These are phyloP conservation scores for Aphidoletes aphidimyza DNA, from an alignment of 2,888 invertebrate genomes.

Conservation along the genomic window DNA sequence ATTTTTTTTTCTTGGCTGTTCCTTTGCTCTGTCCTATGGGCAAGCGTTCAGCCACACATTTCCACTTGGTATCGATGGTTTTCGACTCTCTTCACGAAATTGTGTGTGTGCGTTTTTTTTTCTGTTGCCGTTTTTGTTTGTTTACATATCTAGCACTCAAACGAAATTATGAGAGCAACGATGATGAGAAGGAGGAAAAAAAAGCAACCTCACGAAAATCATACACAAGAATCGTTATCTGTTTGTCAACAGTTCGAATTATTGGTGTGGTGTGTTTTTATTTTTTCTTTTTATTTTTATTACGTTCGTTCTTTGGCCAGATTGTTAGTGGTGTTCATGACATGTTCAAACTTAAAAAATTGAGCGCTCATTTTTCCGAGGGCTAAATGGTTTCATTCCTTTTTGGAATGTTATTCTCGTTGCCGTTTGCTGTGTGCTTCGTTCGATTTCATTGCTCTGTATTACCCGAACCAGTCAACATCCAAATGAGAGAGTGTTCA, in stretches of 20 bases:
- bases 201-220: neutral
- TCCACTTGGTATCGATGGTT: neutral
- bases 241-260: conserved; percentile 51
- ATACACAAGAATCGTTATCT: conserved; percentile 42
- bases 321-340: neutral
- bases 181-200: neutral
- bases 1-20: neutral
- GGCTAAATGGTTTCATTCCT: neutral
- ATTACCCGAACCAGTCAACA: no score
- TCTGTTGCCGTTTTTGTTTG: conserved; percentile 1
- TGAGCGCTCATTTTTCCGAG: conserved; percentile 47
- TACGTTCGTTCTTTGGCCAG: neutral
- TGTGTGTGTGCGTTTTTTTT: neutral
- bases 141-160: conserved; percentile 46
- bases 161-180: conserved; percentile 13
- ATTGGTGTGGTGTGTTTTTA: neutral
- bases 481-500: no score
- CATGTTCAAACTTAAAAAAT: conserved; percentile 9
- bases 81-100: neutral
- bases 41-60: neutral
- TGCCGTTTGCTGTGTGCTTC: neutral
- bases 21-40: neutral
- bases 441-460: no score
- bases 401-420: neutral
- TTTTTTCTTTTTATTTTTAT: neutral